Base-by-base conservation (phyloP, 2,888 invertebrate species). In the Papilio protenor region DNA sequence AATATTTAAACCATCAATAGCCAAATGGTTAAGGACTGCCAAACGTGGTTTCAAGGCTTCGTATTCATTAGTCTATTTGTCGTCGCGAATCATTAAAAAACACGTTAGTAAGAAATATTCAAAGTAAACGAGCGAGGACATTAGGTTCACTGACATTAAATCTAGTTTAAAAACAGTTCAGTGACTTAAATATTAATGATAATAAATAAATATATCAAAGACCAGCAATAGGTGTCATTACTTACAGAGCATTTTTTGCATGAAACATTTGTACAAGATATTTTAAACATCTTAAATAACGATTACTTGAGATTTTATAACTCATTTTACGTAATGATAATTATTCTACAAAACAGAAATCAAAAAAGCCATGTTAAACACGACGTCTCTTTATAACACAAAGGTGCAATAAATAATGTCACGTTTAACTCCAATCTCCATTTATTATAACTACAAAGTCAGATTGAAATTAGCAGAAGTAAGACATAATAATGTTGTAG, bases 121-220 rank as follows among this genome's bases (percentile, higher is more conserved):
- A 66, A 45, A 45, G 66, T 66, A 11, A 66, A 66, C 66, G 66
- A 66, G 40, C 40, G 40, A 66, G 66, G 40, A 40, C 66, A 66
- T 66, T 66, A 66, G 40, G 66, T 66, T 66, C 66, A 45, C 66
- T 66, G 66, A 66, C 66, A 66, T 66, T 66, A 66, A 66, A 66
- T 66, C 66, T 40, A 45, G 66, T 66, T 66, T 66, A 45, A 66
- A 66, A 66, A 66, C 66, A 66, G 66, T 66, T 66, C 40, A 66
- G 66, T n/a, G 45, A 66, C 66, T n/a, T 59, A 59, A 45, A 45
- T n/a, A 12, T 40, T 66, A 66, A 45, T 64, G 16, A 64, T 33
- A 18, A 10, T 4, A n/a, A 18, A 10, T 4, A n/a, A 45, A 45
- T 45, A 66, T 21, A 64, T 40, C 10, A 64, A 40, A 1, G 18